Evolutionary conservation across 1,140 invertebrate species (phyloP), one percentile per base, ranked within the genome.

Genomic region (Microplitis demolitor): DNA sequence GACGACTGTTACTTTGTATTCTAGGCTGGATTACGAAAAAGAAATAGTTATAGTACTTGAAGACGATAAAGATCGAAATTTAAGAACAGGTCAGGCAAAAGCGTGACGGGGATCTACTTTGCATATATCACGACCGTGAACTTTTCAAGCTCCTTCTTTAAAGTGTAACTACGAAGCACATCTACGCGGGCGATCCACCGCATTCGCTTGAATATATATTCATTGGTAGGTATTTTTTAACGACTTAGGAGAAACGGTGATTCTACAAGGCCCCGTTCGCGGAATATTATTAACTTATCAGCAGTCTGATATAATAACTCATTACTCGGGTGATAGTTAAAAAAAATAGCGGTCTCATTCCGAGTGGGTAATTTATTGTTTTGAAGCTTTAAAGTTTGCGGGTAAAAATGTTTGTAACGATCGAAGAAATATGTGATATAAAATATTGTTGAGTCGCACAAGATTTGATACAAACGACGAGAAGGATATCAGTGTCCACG

Each of bases 111-210:
- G 53, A 64, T 66, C 70, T 66, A 39, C 62, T 73, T 67, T 68
- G 71, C 71, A 73, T 73, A 73, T 35, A 68, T 68, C 64, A 73
- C 64, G 66, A 73, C 71, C 71, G 35, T 73, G 71, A 73, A 73
- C 71, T 68, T 72, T 72, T 72, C 62, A 14, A 14, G 8, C 66
- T 56, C 6, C 9, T 61, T 37, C 16, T 24, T 24, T 37, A 35
- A 39, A 4, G 13, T 33, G n/a, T 16, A 50, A 16, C 45, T 51
- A 53, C 24, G 13, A 16, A 5, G 37, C 37, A 24, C 24, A 24
- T 1, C 24, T 24, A 24, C 24, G 24, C 24, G 24, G 24, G 2
- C 24, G 24, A 24, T 24, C 24, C 24, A 24, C 24, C 24, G 24
- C 24, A 24, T 24, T 24, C 24, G 24, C 2, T 24, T 24, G 24